phyloP scores from a whole-genome alignment of 1,140 invertebrate species.

The Lerema accius region DNA sequence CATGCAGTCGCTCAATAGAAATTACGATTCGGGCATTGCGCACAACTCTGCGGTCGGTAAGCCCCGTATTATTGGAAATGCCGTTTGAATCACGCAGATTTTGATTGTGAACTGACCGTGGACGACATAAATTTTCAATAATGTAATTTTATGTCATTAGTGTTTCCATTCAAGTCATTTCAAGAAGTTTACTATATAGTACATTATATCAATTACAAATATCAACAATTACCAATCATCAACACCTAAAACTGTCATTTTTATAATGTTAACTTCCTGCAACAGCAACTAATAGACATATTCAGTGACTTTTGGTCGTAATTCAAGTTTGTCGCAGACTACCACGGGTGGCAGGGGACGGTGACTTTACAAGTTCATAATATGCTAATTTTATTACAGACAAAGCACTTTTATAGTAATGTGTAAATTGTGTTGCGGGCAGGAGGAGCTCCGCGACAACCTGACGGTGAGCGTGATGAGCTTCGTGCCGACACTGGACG shows the following conservation, averaged over 20 bases:
- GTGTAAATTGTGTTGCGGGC: slow-evolving; percentile 40
- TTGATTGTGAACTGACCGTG: slow-evolving; percentile 5
- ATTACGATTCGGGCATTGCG: slow-evolving; percentile 35
- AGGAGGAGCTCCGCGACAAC: slow-evolving; percentile 93
- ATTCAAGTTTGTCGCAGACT: no score
- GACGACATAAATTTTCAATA: slow-evolving; percentile 6
- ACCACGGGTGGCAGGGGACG: no score
- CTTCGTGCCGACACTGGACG: slow-evolving; percentile 92
- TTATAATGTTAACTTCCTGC: no score
- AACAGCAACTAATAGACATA: no score
- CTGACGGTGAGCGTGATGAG: slow-evolving; percentile 92
- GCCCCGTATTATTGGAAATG: slow-evolving; percentile 36
- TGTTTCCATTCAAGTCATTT: not conserved
- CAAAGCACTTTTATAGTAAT: no score
- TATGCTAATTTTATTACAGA: no score
- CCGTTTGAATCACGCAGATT: slow-evolving; percentile 34
- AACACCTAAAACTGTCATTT: no score
- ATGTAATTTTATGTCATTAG: not conserved
- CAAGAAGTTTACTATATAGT: no score
- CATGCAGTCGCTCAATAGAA: slow-evolving; percentile 19
- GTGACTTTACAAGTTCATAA: no score
- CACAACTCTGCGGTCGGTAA: slow-evolving; percentile 27
- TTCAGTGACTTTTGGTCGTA: no score
- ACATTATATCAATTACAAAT: no score
- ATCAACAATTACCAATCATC: no score